Base-by-base conservation (phyloP, 2,888 invertebrate species). In the Tenthredo notha region DNA sequence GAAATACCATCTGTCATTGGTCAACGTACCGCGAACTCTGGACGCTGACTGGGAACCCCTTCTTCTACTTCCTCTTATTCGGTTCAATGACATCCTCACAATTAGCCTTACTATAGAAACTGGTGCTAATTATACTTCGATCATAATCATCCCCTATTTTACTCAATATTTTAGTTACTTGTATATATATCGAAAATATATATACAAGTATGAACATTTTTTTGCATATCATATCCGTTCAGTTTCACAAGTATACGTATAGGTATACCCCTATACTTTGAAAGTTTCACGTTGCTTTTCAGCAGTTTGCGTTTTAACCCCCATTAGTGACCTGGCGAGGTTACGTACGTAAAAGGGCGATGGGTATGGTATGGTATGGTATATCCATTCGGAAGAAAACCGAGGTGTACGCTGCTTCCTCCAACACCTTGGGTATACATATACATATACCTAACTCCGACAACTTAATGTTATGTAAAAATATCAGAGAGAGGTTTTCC, bases 1-100 rank as follows among this genome's bases (percentile, higher is more conserved):
- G 33, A 90, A 92, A 91, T 92, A 91, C 92, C 92, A 92, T 92
- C 91, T 92, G 91, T 91, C 91, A 91, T 92, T 90, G 90, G 91
- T 87, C 87, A 88, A 89, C 88, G 88, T 90, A 89, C 89, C 67
- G 18, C 15, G 40, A n/a, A 21, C 72, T 25, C 9, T 21, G n/a
- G 29, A 40, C 72, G 37, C 72, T 21, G 29, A 37, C 54, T 40
- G 77, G 43, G 2, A 77, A 6, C 74, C 72, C 72, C 21, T 74
- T 43, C n/a, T 43, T 43, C 72, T 21, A 0, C 37, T 43, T 15
- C 67, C 54, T n/a, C 54, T 10, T n/a, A 6, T 54, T 18, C 54
- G 54, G 54, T 54, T 54, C 54, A 54, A 54, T 29, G 72, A n/a
- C 37, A 40, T 18, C 61, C 25, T 10, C 4, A 33, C 67, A 33